phyloP scores from a whole-genome alignment of 2,797 vertebrate species.

The Echeneis naucrates region DNA sequence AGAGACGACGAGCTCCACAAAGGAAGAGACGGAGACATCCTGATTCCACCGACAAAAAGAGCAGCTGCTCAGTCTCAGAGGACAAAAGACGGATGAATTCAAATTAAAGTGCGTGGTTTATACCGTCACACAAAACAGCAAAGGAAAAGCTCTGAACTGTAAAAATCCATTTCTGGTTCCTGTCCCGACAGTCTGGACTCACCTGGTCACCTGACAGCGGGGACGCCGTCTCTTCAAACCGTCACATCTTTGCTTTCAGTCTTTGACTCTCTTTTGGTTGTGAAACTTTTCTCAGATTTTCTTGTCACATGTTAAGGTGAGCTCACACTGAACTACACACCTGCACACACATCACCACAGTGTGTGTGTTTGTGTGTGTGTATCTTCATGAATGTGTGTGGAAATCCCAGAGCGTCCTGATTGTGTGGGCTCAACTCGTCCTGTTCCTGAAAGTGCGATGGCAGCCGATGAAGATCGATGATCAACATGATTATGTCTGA shows the following conservation, averaged over 20 bases:
- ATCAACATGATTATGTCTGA: constrained; percentile 47
- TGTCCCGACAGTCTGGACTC: constrained; percentile 19
- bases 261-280: not conserved
- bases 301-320: not conserved
- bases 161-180: constrained; percentile 16
- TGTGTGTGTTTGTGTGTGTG: not conserved
- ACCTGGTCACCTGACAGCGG: not conserved
- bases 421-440: constrained; percentile 15
- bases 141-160: constrained; percentile 6
- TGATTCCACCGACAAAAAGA: constrained; percentile 35
- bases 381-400: not conserved
- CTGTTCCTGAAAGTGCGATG: constrained; percentile 24
- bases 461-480: constrained; percentile 35
- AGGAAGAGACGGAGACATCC: constrained; percentile 2
- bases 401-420: constrained; percentile 17
- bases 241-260: not conserved
- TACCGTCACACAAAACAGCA: not conserved
- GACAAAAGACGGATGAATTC: not conserved
- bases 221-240: not conserved
- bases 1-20: not conserved
- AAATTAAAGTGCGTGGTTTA: constrained; percentile 15
- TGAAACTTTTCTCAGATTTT: not conserved
- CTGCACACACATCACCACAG: constrained; percentile 3
- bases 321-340: not conserved
- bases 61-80: constrained; percentile 42